Evolutionary conservation across 2,888 invertebrate genomes (phyloP), one percentile per base, ranked within the genome.

Genomic region (Zele albiditarsus): DNA sequence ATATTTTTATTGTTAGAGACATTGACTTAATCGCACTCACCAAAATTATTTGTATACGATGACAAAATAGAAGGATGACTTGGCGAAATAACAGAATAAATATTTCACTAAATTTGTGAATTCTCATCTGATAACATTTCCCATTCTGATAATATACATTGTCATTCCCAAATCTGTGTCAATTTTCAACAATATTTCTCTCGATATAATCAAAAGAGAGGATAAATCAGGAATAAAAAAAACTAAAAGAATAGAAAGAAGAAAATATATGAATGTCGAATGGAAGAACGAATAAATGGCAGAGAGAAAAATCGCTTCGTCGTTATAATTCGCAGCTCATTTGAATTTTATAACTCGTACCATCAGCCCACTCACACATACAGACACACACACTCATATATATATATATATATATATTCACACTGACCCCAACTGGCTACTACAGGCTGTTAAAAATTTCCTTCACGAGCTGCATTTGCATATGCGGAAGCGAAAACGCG

Each of bases 341-440:
- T 80, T 80, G 74, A 80, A 80, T 78, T 77, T 81, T 79, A 78
- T 80, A 80, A 74, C 79, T 78, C 74, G 62, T 27, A 49, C 42
- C 49, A 42, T 57, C 66, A 28, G 33, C 31, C 57, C 42, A 46
- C 53, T 38, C 66, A 33, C 28, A 28, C 20, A 46, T 63, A n/a
- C n/a, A 20, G 69, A 3, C 60, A 16, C 28, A 27, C 8, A 27
- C 4, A 60, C n/a, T n/a, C n/a, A 60, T 23, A 27, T 2, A 38
- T 8, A 31, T 2, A 31, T 1, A 31, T 4, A 31, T 31, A 46
- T n/a, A 46, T 46, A 46, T n/a, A 3, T n/a, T n/a, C 20, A 53
- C 8, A 53, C 20, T 53, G 53, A 20, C 53, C 53, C 5, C n/a
- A 4, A 20, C 8, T 53, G 53, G 53, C 53, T 53, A 53, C 8